Base-by-base conservation (phyloP, 2,888 invertebrate species). In the Drosophila sordidula region DNA sequence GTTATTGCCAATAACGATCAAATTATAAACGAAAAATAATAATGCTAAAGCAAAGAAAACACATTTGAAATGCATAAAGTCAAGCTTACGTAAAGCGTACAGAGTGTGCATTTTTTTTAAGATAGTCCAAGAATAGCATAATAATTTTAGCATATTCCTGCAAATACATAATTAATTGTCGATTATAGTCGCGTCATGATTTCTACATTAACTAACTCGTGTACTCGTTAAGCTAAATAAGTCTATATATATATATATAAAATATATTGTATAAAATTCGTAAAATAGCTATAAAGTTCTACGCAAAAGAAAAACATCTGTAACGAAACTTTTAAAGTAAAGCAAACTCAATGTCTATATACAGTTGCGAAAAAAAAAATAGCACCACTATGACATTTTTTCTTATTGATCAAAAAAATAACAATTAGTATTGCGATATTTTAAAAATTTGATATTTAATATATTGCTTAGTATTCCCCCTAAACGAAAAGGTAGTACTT, bases 91-190 rank as follows among this genome's bases (percentile, higher is more conserved):
- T 63, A 67, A 78, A 72, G 69, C 77, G 66, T 83, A 83, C 87
- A 89, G 87, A 89, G 72, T 80, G 87, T 88, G 87, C 87, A 87
- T 87, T 87, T 87, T n/a, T 78, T 78, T 84, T 87, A 81, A 75
- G 66, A 75, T 88, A 83, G 88, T 83, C 88, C 87, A 88, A 88
- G 76, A 62, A 70, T 87, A 87, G 88, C 67, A 72, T 87, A 87
- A 59, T 76, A 76, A 85, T 74, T 83, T 85, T 82, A 87, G 83
- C 80, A 87, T 87, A 81, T 75, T 87, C 79, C 42, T 75, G 81
- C 87, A 72, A 69, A 75, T 77, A 74, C 57, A 80, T 70, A 65
- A 42, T 54, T 67, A 51, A 61, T 52, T 44, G 75, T 79, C 76
- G 75, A 76, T 79, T 66, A 79, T 75, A 76, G 67, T 65, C 69